Conservation (phyloP, 2,797 vertebrate species). For the Helostoma temminkii region DNA sequence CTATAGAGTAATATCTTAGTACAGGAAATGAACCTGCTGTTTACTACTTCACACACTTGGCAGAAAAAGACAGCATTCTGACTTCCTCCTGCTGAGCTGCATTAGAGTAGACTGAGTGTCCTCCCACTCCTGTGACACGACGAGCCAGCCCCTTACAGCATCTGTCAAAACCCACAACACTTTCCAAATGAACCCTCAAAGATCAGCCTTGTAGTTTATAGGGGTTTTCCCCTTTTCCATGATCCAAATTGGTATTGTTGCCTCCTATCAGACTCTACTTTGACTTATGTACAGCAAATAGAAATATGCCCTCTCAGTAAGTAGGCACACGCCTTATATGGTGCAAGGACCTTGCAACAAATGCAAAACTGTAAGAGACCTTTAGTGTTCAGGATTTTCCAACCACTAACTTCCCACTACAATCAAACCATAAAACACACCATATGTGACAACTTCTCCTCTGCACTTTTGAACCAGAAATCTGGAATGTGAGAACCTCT, state of each 20-base stretch:
- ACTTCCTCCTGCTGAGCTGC: constrained; percentile 26
- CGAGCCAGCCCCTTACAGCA: background rate
- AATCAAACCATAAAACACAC: background rate
- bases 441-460: background rate
- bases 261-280: background rate
- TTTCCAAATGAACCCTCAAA: constrained; percentile 23
- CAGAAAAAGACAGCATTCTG: background rate
- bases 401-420: background rate
- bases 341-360: background rate
- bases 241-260: background rate
- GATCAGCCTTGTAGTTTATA: background rate
- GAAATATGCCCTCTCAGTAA: background rate
- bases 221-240: background rate
- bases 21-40: background rate
- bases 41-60: background rate
- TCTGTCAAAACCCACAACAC: constrained; percentile 29
- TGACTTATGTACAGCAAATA: background rate
- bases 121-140: constrained; percentile 5
- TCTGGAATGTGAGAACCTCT: constrained; percentile 13
- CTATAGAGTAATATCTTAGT: no score
- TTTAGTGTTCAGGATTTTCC: background rate
- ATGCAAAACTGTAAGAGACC: background rate
- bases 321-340: no score
- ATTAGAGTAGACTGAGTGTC: background rate
- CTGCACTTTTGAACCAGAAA: background rate